phyloP scores from a whole-genome alignment of 2,888 invertebrate species.

The Diarsia brunnea region DNA sequence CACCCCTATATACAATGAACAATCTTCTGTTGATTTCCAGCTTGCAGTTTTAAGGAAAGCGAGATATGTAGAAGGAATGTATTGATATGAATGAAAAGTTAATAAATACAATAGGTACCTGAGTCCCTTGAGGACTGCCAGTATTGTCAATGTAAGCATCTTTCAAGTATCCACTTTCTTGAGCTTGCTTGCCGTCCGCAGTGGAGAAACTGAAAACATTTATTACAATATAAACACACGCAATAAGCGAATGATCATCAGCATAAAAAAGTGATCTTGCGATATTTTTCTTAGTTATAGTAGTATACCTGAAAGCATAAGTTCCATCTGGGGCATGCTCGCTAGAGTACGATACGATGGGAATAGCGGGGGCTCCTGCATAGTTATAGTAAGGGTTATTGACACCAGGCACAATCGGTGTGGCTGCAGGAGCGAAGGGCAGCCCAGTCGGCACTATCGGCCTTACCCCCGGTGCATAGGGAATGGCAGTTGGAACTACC shows the following conservation, averaged over 20 bases:
- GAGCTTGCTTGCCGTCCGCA: conserved; percentile 94
- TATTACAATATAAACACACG: neutral
- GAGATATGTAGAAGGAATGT: neutral
- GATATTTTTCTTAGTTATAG: too few species aligned
- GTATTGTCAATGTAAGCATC: conserved; percentile 92
- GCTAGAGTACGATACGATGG: conserved; percentile 89
- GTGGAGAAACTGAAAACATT: conserved; percentile 91
- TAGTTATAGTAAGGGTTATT: conserved; percentile 79
- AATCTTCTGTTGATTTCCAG: neutral
- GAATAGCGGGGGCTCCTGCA: conserved; percentile 79
- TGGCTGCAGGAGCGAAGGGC: conserved; percentile 22
- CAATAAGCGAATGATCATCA: neutral
- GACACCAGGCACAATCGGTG: conserved; percentile 66
- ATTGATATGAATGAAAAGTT: neutral
- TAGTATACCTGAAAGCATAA: conserved; percentile 90
- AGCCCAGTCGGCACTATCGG: conserved; percentile 10
- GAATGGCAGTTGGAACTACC: neutral
- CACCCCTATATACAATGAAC: neutral
- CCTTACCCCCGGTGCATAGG: conserved; percentile 25
- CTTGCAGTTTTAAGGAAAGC: neutral
- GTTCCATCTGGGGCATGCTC: conserved; percentile 91
- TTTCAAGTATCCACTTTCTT: conserved; percentile 94
- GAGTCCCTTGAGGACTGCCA: conserved; percentile 91
- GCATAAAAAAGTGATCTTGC: neutral
- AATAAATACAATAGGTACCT: conserved; percentile 71